Evolutionary conservation across 1,140 invertebrate genomes (phyloP).

Genomic region (Eueides isabella): DNA sequence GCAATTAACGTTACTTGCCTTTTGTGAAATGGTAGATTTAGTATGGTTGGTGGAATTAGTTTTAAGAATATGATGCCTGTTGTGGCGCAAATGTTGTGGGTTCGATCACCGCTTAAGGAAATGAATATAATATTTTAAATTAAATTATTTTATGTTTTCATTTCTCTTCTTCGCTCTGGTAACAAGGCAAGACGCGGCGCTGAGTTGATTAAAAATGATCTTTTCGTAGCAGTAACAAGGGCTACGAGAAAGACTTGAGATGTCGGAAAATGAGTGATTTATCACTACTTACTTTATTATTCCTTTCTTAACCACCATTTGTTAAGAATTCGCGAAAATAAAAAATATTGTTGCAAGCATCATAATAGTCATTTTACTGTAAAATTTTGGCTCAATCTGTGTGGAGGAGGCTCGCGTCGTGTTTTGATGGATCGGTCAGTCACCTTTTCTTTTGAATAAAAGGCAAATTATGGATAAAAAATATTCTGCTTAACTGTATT

Average conservation of each 20-base stretch:
- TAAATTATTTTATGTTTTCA: too few species aligned
- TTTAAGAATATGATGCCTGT: too few species aligned
- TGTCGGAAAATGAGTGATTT: too few species aligned
- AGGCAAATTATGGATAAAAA: neutral
- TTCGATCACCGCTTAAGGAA: too few species aligned
- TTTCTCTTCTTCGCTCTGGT: too few species aligned
- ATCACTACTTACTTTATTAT: too few species aligned
- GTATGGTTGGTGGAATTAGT: neutral
- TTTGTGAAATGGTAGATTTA: neutral
- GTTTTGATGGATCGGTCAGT: neutral
- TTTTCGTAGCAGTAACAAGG: too few species aligned
- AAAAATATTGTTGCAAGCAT: neutral
- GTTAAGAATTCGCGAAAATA: neutral
- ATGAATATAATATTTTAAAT: too few species aligned
- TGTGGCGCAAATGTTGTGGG: too few species aligned
- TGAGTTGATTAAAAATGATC: too few species aligned
- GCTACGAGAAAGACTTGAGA: too few species aligned
- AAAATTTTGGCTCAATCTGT: neutral
- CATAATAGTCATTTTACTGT: neutral
- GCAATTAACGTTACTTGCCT: constrained; percentile 17
- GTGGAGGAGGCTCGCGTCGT: neutral
- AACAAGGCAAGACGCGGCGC: too few species aligned
- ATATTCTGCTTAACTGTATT: neutral
- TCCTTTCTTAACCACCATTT: neutral
- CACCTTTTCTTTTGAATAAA: neutral